phyloP scores from a whole-genome alignment of 2,888 invertebrate genomes.

The Ypsolopha sequella region DNA sequence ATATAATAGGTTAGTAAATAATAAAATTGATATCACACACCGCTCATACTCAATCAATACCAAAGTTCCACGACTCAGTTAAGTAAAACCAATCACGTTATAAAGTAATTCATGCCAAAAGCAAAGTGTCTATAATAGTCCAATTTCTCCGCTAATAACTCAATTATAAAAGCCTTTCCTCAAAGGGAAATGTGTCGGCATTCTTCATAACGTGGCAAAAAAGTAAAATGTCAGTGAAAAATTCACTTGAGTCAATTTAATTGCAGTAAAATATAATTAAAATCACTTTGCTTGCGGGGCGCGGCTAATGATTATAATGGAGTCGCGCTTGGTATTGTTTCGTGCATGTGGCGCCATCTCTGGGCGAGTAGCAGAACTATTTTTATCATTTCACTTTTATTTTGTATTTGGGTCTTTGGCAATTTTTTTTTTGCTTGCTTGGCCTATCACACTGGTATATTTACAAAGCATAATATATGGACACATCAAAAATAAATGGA shows the following conservation, averaged over 20 bases:
- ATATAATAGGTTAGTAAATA: no score
- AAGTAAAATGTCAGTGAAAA: not conserved
- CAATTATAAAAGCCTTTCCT: not conserved
- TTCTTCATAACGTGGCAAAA: not conserved
- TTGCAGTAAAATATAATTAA: conserved; percentile 38
- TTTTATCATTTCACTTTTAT: no score
- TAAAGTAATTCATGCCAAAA: not conserved
- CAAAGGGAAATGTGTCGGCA: not conserved
- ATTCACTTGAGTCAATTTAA: conserved; percentile 14
- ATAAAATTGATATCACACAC: no score
- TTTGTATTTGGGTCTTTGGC: no score
- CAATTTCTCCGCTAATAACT: conserved; percentile 7
- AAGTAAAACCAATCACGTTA: not conserved
- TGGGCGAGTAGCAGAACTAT: conserved; percentile 33
- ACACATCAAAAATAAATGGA: no score
- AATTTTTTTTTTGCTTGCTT: no score
- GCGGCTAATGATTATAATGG: conserved; percentile 7
- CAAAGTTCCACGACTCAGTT: not conserved
- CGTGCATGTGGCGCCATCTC: conserved; percentile 33
- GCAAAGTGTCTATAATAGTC: conserved; percentile 6
- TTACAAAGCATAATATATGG: no score
- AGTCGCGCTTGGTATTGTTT: not conserved
- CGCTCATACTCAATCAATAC: not conserved
- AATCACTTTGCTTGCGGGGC: conserved; percentile 19
- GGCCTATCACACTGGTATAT: no score